Evolutionary conservation across 2,888 invertebrate species (phyloP).

Genomic region (Eumacrocentrus americanus): DNA sequence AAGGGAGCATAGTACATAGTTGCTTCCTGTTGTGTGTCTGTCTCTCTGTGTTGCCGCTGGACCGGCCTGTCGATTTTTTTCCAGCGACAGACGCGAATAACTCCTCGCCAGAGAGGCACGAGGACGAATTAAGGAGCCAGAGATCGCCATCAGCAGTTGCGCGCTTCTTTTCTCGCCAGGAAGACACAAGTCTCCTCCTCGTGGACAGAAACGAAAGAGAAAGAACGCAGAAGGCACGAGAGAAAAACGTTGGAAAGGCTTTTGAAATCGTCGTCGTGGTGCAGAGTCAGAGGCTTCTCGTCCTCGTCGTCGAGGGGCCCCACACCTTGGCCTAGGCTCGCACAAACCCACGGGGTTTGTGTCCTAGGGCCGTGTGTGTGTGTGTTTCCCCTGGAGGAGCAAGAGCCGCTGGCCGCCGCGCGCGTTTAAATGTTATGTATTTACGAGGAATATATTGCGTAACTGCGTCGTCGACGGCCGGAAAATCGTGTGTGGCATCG

Average conservation of each 20-base stretch:
- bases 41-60: no score
- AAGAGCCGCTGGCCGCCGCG: slow-evolving; percentile 17
- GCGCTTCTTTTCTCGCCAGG: slow-evolving; percentile 12
- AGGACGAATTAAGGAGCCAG: background rate
- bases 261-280: background rate
- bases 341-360: background rate
- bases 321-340: slow-evolving; percentile 2
- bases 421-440: slow-evolving; percentile 47
- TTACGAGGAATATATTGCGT: slow-evolving; percentile 57
- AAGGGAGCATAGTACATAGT: slow-evolving; percentile 32
- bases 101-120: slow-evolving; percentile 19
- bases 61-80: slow-evolving; percentile 37
- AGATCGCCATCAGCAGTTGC: slow-evolving; percentile 9
- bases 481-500: slow-evolving; percentile 40
- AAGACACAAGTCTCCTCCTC: background rate
- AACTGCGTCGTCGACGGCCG: slow-evolving; percentile 49
- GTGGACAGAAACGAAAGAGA: background rate
- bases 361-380: background rate
- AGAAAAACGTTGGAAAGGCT: no score
- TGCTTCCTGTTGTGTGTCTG: slow-evolving; percentile 32
- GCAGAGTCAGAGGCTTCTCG: background rate
- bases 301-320: background rate
- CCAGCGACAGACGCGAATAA: background rate
- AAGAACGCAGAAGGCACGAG: no score
- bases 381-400: slow-evolving; percentile 20